phyloP scores from a whole-genome alignment of 35 echinoderm and acorn worm species.

The Holothuria glaberrima region DNA sequence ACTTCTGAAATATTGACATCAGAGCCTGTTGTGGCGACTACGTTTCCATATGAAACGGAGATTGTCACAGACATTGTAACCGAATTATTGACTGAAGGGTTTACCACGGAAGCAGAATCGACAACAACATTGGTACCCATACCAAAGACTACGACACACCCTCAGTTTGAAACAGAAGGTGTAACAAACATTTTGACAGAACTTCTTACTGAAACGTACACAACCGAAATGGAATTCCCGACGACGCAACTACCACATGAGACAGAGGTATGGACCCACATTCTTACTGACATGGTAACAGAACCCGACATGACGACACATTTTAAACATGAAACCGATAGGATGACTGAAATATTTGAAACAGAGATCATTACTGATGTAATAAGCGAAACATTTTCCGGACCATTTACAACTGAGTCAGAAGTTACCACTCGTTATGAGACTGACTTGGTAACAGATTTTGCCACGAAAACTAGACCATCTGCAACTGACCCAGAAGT shows the following conservation, averaged over 20 bases:
- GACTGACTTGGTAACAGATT: no score
- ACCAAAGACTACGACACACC: not conserved
- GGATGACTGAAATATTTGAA: not conserved
- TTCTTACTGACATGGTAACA: not conserved
- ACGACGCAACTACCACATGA: not conserved
- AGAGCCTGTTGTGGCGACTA: not conserved
- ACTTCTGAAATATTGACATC: not conserved
- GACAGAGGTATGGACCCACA: slow-evolving; percentile 11
- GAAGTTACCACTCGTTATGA: no score
- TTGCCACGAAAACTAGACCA: no score
- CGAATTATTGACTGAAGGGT: not conserved
- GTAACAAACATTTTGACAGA: slow-evolving; percentile 7
- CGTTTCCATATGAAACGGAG: not conserved
- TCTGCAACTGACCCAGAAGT: no score
- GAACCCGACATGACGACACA: not conserved
- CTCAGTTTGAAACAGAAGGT: not conserved
- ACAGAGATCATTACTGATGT: slow-evolving; percentile 9
- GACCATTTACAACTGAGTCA: no score
- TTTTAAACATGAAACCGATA: not conserved
- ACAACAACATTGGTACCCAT: not conserved
- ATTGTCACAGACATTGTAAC: slow-evolving; percentile 8
- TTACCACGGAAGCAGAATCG: not conserved
- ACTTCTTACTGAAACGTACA: not conserved
- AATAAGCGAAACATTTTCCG: no score
- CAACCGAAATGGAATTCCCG: not conserved